Conservation (phyloP, 2,113 vertebrate species). For the Ifrita kowaldi region DNA sequence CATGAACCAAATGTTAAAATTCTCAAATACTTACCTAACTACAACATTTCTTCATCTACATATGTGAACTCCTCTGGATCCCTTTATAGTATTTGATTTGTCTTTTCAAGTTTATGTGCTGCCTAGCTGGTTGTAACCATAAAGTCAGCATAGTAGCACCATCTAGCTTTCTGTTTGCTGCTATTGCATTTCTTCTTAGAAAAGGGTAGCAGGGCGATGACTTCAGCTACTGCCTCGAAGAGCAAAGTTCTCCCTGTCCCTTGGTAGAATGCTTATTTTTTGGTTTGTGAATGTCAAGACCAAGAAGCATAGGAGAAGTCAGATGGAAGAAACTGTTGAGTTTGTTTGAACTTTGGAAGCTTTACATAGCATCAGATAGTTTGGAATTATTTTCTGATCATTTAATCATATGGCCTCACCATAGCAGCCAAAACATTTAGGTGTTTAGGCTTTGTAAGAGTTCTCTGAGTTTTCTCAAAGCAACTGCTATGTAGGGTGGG, state of each 20-base stretch:
- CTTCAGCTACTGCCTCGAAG: neutral
- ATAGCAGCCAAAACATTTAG: neutral
- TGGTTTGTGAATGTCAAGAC: neutral
- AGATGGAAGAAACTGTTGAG: neutral
- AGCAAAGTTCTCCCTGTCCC: neutral
- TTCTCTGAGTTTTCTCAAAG: neutral
- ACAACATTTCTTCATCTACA: neutral
- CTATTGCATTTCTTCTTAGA: neutral
- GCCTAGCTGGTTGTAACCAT: neutral
- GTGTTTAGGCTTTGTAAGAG: neutral
- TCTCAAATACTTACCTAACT: neutral
- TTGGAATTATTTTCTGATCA: neutral
- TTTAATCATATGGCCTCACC: neutral
- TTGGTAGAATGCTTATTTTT: neutral
- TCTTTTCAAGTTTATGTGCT: neutral
- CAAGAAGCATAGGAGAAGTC: neutral
- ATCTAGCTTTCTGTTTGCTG: conserved; percentile 38
- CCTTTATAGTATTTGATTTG: neutral
- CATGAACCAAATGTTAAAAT: neutral
- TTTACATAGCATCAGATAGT: neutral
- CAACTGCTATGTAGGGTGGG: neutral
- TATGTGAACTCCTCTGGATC: neutral
- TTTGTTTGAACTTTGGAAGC: neutral
- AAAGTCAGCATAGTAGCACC: conserved; percentile 20
- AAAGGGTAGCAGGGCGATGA: neutral